Percentiles rank a stretch among this genome's conserved stretches.
Conservation (phyloP, 2,888 invertebrate species). For the Neria commutata region DNA sequence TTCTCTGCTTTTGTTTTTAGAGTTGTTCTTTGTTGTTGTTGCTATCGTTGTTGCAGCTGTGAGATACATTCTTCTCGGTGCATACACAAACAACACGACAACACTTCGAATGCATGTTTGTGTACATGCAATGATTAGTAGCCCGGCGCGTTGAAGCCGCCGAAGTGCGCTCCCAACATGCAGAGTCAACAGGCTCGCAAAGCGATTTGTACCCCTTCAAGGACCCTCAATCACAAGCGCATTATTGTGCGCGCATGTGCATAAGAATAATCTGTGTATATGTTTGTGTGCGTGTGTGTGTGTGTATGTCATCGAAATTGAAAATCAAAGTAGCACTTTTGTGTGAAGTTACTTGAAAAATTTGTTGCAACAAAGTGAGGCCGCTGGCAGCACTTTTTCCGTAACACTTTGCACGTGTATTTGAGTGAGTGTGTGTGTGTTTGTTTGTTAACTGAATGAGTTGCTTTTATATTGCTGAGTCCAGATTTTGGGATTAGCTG, state of each 20-base stretch:
- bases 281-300: background rate
- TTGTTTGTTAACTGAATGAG: no score
- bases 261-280: no score
- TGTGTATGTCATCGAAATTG: slow-evolving; percentile 9
- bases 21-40: background rate
- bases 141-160: background rate
- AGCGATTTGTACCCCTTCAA: slow-evolving; percentile 48
- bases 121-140: background rate
- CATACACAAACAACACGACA: background rate
- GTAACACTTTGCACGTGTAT: no score
- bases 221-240: slow-evolving; percentile 51
- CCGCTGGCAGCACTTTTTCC: background rate
- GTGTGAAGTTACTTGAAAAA: background rate
- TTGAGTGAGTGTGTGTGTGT: no score
- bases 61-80: background rate
- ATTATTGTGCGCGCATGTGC: background rate
- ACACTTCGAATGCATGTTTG: no score
- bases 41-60: background rate
- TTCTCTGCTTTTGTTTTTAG: background rate
- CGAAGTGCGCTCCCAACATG: background rate
- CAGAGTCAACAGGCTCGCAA: background rate
- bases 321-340: slow-evolving; percentile 20
- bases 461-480: background rate
- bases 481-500: background rate
- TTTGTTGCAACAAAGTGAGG: background rate